A percentile compares a stretch with the other conserved stretches of the same genome.
These are phyloP conservation scores for Phenganax subtilis DNA, from an alignment of 92 coral and sea anemone genomes.

Conservation along the genomic window DNA sequence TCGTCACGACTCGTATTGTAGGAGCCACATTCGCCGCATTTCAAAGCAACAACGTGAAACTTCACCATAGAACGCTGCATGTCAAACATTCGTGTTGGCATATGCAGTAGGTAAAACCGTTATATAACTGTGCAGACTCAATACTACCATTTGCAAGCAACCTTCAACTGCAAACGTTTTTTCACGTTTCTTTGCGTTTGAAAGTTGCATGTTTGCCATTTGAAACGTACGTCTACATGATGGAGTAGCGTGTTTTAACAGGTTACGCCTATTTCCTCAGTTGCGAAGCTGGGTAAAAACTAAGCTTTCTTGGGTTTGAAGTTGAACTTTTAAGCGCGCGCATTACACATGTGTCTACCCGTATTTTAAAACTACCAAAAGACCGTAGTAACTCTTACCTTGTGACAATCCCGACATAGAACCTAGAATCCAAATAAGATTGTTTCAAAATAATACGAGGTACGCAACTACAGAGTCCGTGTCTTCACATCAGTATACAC, in stretches of 20 bases:
- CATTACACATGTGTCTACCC: background rate
- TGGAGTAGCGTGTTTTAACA: too few relatives aligned
- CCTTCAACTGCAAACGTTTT: too few relatives aligned
- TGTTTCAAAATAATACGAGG: background rate
- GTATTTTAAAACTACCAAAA: background rate
- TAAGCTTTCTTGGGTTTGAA: too few relatives aligned
- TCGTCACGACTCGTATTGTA: constrained; percentile 86
- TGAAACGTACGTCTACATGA: too few relatives aligned
- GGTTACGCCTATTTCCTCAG: too few relatives aligned
- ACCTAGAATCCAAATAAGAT: constrained; percentile 32
- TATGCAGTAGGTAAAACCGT: background rate
- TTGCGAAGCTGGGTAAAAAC: too few relatives aligned
- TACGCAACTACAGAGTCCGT: too few relatives aligned
- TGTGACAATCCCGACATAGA: constrained; percentile 66
- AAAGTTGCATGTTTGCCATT: too few relatives aligned
- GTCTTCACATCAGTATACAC: too few relatives aligned
- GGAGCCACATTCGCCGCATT: constrained; percentile 84
- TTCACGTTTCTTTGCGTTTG: too few relatives aligned
- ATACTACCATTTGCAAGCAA: background rate
- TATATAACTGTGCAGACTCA: background rate
- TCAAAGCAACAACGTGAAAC: constrained; percentile 83
- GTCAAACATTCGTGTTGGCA: background rate
- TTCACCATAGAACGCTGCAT: constrained; percentile 47
- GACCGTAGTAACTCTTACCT: constrained; percentile 31
- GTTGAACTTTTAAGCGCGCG: too few relatives aligned